Evolutionary conservation across 1,140 invertebrate species (phyloP).

Genomic region (Chelonus insularis): DNA sequence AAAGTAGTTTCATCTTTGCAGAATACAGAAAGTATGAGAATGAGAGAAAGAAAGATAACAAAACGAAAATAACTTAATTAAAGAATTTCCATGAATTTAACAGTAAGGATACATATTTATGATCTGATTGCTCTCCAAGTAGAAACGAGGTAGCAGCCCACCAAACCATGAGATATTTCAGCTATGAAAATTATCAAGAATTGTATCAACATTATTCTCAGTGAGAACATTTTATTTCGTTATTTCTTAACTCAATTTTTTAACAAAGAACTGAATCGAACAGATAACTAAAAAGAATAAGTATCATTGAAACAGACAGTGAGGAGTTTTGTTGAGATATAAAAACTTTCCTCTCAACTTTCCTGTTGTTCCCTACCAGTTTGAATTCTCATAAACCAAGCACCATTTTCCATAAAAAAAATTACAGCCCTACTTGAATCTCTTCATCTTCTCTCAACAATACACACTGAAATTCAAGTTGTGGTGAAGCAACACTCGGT

Average conservation of each 20-base stretch:
- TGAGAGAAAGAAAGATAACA: conserved; percentile 28
- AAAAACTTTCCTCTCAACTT: neutral
- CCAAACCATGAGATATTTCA: neutral
- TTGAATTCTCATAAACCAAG: neutral
- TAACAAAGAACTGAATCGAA: too few relatives aligned
- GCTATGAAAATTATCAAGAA: neutral
- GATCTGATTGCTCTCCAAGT: conserved; percentile 42
- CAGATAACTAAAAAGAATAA: too few relatives aligned
- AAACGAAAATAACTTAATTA: conserved; percentile 60
- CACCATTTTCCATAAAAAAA: neutral
- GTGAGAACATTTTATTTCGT: too few relatives aligned
- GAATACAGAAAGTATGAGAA: conserved; percentile 14
- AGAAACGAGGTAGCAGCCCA: neutral
- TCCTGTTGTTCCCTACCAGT: neutral
- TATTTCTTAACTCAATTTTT: too few relatives aligned
- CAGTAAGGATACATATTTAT: conserved; percentile 57
- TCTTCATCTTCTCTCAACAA: neutral
- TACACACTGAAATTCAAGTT: neutral
- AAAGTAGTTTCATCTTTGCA: too few relatives aligned
- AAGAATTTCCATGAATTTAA: conserved; percentile 58
- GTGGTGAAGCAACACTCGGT: neutral
- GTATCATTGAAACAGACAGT: too few relatives aligned
- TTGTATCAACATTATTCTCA: neutral
- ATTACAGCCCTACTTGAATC: too few relatives aligned
- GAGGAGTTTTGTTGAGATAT: too few relatives aligned